These are phyloP conservation scores for Muscicapa striata DNA, from an alignment of 2,797 vertebrate genomes.

Conservation along the genomic window DNA sequence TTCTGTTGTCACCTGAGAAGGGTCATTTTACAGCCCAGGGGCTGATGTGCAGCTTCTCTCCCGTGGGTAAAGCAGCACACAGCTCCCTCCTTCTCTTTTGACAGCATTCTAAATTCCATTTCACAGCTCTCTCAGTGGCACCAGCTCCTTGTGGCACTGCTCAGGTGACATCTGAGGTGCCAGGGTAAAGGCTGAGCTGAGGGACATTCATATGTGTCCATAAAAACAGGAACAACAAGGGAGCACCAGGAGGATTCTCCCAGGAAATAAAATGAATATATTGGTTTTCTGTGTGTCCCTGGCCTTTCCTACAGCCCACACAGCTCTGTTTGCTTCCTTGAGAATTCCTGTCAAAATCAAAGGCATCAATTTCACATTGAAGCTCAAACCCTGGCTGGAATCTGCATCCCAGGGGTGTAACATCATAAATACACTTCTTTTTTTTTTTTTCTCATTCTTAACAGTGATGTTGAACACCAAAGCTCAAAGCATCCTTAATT, in stretches of 20 bases:
- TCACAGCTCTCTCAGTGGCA: not conserved
- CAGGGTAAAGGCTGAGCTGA: not conserved
- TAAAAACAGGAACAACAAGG: accelerated
- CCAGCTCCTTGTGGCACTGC: not conserved
- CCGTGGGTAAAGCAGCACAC: not conserved
- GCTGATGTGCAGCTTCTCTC: not conserved
- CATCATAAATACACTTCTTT: not conserved
- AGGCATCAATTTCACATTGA: not conserved
- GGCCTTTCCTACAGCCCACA: not conserved
- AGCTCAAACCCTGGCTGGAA: not conserved
- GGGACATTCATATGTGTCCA: not conserved
- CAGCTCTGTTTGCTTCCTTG: not conserved
- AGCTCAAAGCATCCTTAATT: not conserved
- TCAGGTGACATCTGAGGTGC: not conserved
- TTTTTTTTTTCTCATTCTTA: not conserved
- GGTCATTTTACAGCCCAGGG: not conserved
- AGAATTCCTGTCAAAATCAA: not conserved
- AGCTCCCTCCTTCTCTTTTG: accelerated
- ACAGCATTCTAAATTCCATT: not conserved
- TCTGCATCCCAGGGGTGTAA: not conserved
- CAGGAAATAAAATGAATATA: accelerated
- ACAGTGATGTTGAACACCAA: not conserved
- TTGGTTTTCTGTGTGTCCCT: not conserved
- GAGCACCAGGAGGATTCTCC: not conserved
- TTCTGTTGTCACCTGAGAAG: not conserved